Percentiles rank a stretch among this genome's conserved stretches.
Evolutionary conservation across 2,888 invertebrate genomes (phyloP).

Genomic region (Tryphoninae sp.): DNA sequence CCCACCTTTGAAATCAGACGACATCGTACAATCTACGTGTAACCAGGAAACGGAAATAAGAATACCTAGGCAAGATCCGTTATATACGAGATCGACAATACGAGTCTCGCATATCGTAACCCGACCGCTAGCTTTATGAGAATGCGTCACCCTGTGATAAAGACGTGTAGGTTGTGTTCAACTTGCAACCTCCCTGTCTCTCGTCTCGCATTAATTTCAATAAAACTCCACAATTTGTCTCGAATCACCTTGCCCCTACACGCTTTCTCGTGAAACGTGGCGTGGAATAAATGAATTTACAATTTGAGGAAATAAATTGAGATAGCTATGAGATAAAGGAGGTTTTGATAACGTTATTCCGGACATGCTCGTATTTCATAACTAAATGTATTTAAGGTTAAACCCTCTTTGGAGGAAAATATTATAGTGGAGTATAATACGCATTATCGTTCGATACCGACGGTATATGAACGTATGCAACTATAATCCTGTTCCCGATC

Average conservation of each 20-base stretch:
- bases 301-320: slow-evolving; percentile 7
- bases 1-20: slow-evolving; percentile 28
- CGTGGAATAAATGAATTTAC: slow-evolving; percentile 19
- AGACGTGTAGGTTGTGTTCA: background rate
- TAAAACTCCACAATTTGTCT: background rate
- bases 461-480: slow-evolving; percentile 12
- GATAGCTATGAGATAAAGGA: too few relatives aligned
- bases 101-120: too few relatives aligned
- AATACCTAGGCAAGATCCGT: background rate
- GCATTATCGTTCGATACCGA: slow-evolving; percentile 4
- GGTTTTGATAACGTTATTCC: too few relatives aligned
- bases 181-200: background rate
- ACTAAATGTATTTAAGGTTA: too few relatives aligned
- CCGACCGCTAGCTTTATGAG: background rate
- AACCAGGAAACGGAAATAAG: background rate
- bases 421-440: slow-evolving; percentile 2
- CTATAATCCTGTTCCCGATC: background rate
- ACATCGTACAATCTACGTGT: background rate
- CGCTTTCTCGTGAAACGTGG: background rate
- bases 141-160: background rate
- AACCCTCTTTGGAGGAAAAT: slow-evolving; percentile 1
- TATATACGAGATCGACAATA: background rate
- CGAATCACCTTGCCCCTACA: background rate
- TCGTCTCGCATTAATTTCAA: slow-evolving; percentile 21
- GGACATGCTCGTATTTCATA: too few relatives aligned